phyloP scores from a whole-genome alignment of 1,140 invertebrate species.

The Medauroidea extradentata region DNA sequence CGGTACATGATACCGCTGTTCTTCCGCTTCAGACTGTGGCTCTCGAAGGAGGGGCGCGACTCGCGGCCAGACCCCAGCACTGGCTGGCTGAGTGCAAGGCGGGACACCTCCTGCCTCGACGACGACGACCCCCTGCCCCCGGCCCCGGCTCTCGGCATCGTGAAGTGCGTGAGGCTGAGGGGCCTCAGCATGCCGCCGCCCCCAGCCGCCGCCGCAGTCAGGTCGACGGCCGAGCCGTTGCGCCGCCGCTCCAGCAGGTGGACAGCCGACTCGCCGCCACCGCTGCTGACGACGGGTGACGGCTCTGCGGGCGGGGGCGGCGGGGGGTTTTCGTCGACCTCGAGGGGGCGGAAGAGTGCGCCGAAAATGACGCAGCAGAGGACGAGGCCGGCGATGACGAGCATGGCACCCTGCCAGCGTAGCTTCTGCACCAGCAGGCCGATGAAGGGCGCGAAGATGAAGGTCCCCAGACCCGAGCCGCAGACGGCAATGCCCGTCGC shows the following conservation, averaged over 20 bases:
- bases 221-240: no score
- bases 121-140: not conserved
- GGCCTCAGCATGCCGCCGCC: slow-evolving; percentile 37
- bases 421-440: slow-evolving; percentile 56
- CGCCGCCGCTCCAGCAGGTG: no score
- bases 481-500: slow-evolving; percentile 94
- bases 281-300: no score
- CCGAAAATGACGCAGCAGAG: slow-evolving; percentile 82
- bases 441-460: slow-evolving; percentile 76
- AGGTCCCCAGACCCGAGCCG: slow-evolving; percentile 85
- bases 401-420: slow-evolving; percentile 68
- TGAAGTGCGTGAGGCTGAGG: slow-evolving; percentile 49
- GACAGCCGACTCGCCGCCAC: no score
- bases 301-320: slow-evolving; percentile 37
- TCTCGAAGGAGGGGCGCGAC: slow-evolving; percentile 17
- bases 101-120: slow-evolving; percentile 24
- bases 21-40: slow-evolving; percentile 23
- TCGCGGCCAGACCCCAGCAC: slow-evolving; percentile 41
- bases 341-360: slow-evolving; percentile 68
- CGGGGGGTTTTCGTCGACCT: slow-evolving; percentile 5
- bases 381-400: slow-evolving; percentile 76
- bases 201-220: not conserved
- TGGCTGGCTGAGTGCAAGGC: slow-evolving; percentile 60
- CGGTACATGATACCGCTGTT: slow-evolving; percentile 72
- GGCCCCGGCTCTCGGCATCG: slow-evolving; percentile 17